Conservation (phyloP, 1,140 invertebrate species). For the Hesperophylax magnus region DNA sequence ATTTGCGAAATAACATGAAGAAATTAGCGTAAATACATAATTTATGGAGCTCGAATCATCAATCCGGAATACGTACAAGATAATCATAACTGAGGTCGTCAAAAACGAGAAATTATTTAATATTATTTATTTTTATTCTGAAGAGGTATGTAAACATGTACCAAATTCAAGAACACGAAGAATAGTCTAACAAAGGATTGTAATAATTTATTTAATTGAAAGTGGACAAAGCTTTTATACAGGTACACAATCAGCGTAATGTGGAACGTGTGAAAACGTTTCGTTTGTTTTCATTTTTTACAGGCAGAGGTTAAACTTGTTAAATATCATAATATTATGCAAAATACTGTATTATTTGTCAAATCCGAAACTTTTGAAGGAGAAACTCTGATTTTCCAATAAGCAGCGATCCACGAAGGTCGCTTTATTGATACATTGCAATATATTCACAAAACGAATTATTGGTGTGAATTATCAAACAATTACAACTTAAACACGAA, state of each 20-base stretch:
- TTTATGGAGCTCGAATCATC: too few relatives aligned
- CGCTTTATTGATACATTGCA: slow-evolving; percentile 10
- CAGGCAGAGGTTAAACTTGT: background rate
- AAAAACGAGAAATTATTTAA: too few relatives aligned
- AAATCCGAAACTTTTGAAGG: slow-evolving; percentile 13
- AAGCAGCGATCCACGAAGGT: slow-evolving; percentile 4
- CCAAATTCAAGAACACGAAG: too few relatives aligned
- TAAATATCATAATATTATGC: slow-evolving; percentile 5
- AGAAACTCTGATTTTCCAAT: slow-evolving; percentile 19
- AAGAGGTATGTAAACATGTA: too few relatives aligned
- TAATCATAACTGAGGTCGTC: too few relatives aligned
- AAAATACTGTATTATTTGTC: slow-evolving; percentile 18
- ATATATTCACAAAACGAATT: background rate
- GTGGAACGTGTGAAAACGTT: slow-evolving; percentile 23
- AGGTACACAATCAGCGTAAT: background rate
- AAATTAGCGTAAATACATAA: too few relatives aligned
- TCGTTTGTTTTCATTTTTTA: slow-evolving; percentile 20
- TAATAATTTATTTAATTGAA: too few relatives aligned
- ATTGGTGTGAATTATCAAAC: slow-evolving; percentile 10
- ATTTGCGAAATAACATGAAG: too few relatives aligned
- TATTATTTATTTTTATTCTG: too few relatives aligned
- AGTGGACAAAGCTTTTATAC: too few relatives aligned
- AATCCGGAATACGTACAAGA: too few relatives aligned
- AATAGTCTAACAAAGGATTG: too few relatives aligned
- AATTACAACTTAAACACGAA: background rate